phyloP scores from a whole-genome alignment of 2,797 vertebrate genomes.

The Premnoplex brunnescens region DNA sequence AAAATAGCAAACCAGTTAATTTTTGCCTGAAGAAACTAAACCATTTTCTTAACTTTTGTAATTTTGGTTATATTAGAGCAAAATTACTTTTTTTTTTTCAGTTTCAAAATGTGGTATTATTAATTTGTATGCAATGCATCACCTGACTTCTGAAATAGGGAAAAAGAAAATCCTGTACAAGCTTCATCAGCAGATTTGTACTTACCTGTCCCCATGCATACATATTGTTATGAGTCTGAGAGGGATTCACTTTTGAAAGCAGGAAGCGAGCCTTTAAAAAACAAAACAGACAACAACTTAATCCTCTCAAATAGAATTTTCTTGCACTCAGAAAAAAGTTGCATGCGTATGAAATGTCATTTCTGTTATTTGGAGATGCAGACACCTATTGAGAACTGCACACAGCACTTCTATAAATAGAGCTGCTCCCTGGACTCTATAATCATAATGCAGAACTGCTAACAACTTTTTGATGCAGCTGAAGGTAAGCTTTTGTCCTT shows the following conservation, averaged over 20 bases:
- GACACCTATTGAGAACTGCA: neutral
- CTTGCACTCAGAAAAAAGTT: neutral
- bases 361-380: neutral
- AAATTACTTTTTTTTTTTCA: neutral
- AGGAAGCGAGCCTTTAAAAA: slow-evolving; percentile 89
- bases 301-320: neutral
- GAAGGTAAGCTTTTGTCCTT: neutral
- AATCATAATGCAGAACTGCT: neutral
- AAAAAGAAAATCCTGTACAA: neutral
- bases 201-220: slow-evolving; percentile 96
- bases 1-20: neutral
- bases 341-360: neutral
- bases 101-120: neutral
- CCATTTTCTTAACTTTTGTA: neutral
- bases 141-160: neutral
- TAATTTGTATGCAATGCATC: neutral
- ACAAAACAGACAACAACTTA: slow-evolving; percentile 15
- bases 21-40: neutral
- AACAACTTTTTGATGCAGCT: neutral
- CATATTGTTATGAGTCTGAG: slow-evolving; percentile 98
- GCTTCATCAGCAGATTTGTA: neutral
- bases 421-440: neutral
- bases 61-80: neutral
- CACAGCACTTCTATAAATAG: neutral
- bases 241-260: slow-evolving; percentile 97